A percentile compares a stretch with the other conserved stretches of the same genome.
Evolutionary conservation across 1,140 invertebrate genomes (phyloP).

Genomic region (Drosophila ananassae): DNA sequence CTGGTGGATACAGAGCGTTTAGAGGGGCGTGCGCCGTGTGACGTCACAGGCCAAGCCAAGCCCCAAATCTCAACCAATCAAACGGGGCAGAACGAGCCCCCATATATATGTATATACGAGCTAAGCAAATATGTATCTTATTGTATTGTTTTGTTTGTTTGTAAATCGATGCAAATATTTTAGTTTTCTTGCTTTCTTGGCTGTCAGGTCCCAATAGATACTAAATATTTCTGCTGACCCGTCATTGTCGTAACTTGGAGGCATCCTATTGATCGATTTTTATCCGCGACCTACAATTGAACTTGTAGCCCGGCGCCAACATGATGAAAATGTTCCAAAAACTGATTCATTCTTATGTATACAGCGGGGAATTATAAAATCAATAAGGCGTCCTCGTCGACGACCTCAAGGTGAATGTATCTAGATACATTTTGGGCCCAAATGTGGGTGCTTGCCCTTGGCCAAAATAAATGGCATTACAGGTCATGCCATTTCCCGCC

Average conservation of each 20-base stretch:
- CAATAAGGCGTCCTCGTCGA: conserved; percentile 53
- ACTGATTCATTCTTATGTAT: conserved; percentile 28
- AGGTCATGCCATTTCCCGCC: conserved; percentile 3
- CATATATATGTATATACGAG: conserved; percentile 3
- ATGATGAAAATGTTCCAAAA: conserved; percentile 43
- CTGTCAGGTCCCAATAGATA: conserved; percentile 41
- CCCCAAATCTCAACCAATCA: conserved; percentile 73
- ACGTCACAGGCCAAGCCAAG: conserved; percentile 72
- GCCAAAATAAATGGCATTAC: conserved; percentile 1
- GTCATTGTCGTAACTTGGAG: conserved; percentile 19
- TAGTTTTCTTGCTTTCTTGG: conserved; percentile 36
- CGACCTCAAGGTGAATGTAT: conserved; percentile 52
- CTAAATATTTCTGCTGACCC: conserved; percentile 62
- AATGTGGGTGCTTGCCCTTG: conserved; percentile 20
- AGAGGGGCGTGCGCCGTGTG: conserved; percentile 49
- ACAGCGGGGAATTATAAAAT: conserved; percentile 42
- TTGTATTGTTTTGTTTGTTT: conserved; percentile 2
- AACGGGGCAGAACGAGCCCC: conserved; percentile 54
- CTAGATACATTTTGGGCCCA: conserved; percentile 12
- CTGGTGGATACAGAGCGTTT: conserved; percentile 47
- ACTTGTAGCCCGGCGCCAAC: conserved; percentile 58
- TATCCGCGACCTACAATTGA: conserved; percentile 72
- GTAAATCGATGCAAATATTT: conserved; percentile 35
- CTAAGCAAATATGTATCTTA: conserved; percentile 13
- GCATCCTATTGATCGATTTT: conserved; percentile 6